Evolutionary conservation across 2,888 invertebrate genomes (phyloP), one percentile per base, ranked within the genome.

Genomic region (Clivina fossor): DNA sequence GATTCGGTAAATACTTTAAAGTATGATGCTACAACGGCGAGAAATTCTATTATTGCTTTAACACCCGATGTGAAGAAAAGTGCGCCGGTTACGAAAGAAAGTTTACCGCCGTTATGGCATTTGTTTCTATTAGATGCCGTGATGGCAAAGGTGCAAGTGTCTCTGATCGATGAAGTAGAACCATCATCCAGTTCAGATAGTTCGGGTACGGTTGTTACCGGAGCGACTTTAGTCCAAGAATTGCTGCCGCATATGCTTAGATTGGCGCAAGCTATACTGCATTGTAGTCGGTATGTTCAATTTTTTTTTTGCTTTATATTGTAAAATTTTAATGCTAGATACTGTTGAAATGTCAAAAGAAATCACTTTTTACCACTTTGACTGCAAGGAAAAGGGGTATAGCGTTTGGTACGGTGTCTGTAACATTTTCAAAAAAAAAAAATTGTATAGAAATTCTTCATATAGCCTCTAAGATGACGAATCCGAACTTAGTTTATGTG

Each of bases 71-170:
- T 77, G 7, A 71, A 71, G 50, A 72, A 73, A 63, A 71, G 50
- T 68, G 67, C 67, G 16, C 53, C 68, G 2, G 73, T 74, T 51
- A 59, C 68, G 1, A 74, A 73, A 61, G 74, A 74, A 58, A 77
- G 78, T 8, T 65, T 82, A 22, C 90, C 90, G 0, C 84, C 85
- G 1, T 75, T 91, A 0, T 79, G 85, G 70, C 86, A 88, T 60
- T 79, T 90, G 28, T 83, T 86, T 63, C 79, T 90, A 9, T 78
- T 91, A 64, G 90, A 90, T 68, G 81, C 86, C 1, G 83, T 90
- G 1, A 74, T 91, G 26, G 87, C 88, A 9, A 85, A 90, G 67
- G 78, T 90, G 32, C 86, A 88, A 65, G 80, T 84, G 33, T 77
- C 78, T 15, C 72, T 85, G 16, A 71, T 78, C 62, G 79, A 80